Base-by-base conservation (phyloP, 2,113 vertebrate genomes). In the Poeciliopsis prolifica region DNA sequence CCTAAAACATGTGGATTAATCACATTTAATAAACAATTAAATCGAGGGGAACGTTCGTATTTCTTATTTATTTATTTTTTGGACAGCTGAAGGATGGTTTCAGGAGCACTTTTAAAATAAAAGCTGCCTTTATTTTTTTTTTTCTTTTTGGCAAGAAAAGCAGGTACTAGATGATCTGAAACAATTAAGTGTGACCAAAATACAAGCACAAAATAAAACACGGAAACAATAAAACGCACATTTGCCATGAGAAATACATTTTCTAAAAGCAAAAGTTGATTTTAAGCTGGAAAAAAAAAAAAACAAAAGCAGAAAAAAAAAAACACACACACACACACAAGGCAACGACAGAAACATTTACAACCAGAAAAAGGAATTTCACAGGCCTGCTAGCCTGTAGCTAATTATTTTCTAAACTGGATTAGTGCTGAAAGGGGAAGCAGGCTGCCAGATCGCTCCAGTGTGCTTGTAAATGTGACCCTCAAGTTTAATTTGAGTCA, bases 401-500 rank as follows among this genome's bases (percentile, higher is more conserved):
- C 87, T 90, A 90, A 89, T 91, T 88, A 87, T 90, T 91, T 28
- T 89, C 83, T 80, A 87, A 90, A 88, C 80, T 86, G 85, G 90
- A 91, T 91, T 87, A 89, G 87, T 75, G 77, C 78, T 83, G 85
- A 88, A 80, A 72, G 81, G 85, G 72, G 65, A 54, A 84, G 78
- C 79, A 48, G 82, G 70, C 81, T 83, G 88, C 88, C 84, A 90
- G 89, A 90, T 76, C 73, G 82, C 84, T 89, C 82, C 85, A 84
- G 58, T 88, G 83, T 89, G 88, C 84, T 64, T 80, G 84, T 87
- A 88, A 89, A 91, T 86, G 87, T 15, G 28, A 82, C 74, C 68
- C 76, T 86, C 72, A 75, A 79, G 77, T 86, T 88, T 72, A 82
- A 70, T 66, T 70, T 61, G 44, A 72, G 72, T 73, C 69, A 61